Evolutionary conservation across 2,113 vertebrate genomes (phyloP).

Genomic region (Phrynocephalus versicolor): DNA sequence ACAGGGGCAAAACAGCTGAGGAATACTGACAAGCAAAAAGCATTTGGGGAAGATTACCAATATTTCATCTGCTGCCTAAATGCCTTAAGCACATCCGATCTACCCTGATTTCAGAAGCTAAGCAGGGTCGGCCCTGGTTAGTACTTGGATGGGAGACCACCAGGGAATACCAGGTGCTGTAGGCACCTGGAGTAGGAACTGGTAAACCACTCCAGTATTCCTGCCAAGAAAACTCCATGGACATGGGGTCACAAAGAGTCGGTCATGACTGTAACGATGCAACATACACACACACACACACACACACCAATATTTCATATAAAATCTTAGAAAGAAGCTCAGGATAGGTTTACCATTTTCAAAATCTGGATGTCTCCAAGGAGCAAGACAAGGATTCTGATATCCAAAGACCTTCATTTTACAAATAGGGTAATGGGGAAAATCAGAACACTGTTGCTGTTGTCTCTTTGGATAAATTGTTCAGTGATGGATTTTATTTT

Average conservation of each 20-base stretch:
- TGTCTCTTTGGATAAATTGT: constrained; percentile 8
- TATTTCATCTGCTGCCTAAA: background rate
- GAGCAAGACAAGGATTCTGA: background rate
- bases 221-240: no score
- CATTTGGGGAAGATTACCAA: background rate
- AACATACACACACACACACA: no score
- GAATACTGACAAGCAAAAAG: background rate
- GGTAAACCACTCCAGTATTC: no score
- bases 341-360: background rate
- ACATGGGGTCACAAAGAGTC: no score
- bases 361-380: background rate
- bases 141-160: no score
- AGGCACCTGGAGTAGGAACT: no score
- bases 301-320: background rate
- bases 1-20: background rate
- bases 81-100: no score
- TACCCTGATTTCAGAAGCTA: no score
- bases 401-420: background rate
- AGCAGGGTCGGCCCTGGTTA: no score
- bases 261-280: no score
- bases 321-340: background rate
- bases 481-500: constrained; percentile 4
- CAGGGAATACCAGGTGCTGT: no score
- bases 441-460: constrained; percentile 15
- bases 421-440: background rate